A percentile compares a stretch with the other conserved stretches of the same genome.
Evolutionary conservation across 1,140 invertebrate species (phyloP).

Genomic region (Agraylea sexmaculata): DNA sequence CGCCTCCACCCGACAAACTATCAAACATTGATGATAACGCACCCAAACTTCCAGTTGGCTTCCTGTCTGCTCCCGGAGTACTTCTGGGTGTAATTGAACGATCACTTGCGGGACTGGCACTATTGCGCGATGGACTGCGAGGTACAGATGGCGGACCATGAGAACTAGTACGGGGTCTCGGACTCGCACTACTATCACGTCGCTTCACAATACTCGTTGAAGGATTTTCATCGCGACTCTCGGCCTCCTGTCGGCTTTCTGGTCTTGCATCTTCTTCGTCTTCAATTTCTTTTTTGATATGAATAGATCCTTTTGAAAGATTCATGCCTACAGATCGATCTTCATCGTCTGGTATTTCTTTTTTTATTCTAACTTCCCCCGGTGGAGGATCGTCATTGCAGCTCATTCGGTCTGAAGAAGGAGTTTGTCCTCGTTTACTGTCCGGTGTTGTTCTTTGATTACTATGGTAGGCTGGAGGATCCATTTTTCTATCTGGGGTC

Average conservation of each 20-base stretch:
- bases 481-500: constrained; percentile 62
- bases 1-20: constrained; percentile 51
- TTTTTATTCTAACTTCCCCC: constrained; percentile 33
- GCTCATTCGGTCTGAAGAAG: constrained; percentile 30
- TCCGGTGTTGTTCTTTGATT: constrained; percentile 66
- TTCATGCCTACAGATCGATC: constrained; percentile 39
- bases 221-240: constrained; percentile 24
- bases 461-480: constrained; percentile 45
- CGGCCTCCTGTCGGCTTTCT: constrained; percentile 39
- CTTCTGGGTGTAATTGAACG: constrained; percentile 56
- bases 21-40: constrained; percentile 85
- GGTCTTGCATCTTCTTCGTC: constrained; percentile 43
- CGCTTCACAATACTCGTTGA: constrained; percentile 19
- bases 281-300: constrained; percentile 44
- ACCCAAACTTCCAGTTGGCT: constrained; percentile 60
- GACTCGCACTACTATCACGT: constrained; percentile 27
- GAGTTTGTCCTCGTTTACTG: constrained; percentile 42
- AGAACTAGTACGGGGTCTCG: constrained; percentile 46
- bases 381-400: constrained; percentile 18
- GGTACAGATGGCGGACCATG: constrained; percentile 41
- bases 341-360: constrained; percentile 36
- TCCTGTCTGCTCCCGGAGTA: constrained; percentile 54
- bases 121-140: constrained; percentile 48
- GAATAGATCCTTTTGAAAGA: constrained; percentile 33
- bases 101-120: constrained; percentile 60